A percentile compares a stretch with the other conserved stretches of the same genome.
Conservation (phyloP, 2,888 invertebrate genomes). For the Parelbella ahira region DNA sequence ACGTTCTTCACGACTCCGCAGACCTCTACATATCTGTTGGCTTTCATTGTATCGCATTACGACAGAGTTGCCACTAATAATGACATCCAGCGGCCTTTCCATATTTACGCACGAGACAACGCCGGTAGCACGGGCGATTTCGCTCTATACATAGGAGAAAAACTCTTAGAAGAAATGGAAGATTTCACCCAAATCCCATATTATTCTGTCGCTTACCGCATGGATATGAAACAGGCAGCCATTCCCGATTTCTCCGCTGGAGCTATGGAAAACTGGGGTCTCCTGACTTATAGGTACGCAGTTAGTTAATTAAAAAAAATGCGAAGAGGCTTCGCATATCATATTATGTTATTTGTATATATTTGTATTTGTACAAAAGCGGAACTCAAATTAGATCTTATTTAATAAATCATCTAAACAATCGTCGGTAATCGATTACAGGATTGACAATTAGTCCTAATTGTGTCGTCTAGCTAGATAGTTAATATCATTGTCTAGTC, state of each 20-base stretch:
- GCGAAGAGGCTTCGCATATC: no score
- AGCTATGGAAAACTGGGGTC: constrained; percentile 93
- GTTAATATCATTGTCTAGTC: no score
- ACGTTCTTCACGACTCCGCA: constrained; percentile 78
- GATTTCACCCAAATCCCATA: constrained; percentile 76
- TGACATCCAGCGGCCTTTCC: constrained; percentile 47
- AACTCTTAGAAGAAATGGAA: constrained; percentile 75
- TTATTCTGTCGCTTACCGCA: constrained; percentile 69
- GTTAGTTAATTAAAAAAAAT: no score
- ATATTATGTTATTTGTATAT: no score
- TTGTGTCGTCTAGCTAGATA: no score
- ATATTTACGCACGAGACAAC: constrained; percentile 66
- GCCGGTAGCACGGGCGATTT: constrained; percentile 60
- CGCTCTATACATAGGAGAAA: constrained; percentile 65
- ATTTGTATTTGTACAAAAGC: no score
- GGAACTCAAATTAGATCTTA: no score
- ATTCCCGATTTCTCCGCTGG: constrained; percentile 89
- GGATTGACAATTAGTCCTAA: no score
- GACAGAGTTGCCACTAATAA: constrained; percentile 40
- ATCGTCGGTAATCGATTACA: no score
- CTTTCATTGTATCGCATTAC: constrained; percentile 92
- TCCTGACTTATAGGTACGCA: constrained; percentile 87
- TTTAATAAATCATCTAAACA: no score
- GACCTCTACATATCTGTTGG: constrained; percentile 92
- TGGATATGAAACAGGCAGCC: constrained; percentile 85